Conservation (phyloP, 2,797 vertebrate genomes). For the Rousettus madagascariensis region DNA sequence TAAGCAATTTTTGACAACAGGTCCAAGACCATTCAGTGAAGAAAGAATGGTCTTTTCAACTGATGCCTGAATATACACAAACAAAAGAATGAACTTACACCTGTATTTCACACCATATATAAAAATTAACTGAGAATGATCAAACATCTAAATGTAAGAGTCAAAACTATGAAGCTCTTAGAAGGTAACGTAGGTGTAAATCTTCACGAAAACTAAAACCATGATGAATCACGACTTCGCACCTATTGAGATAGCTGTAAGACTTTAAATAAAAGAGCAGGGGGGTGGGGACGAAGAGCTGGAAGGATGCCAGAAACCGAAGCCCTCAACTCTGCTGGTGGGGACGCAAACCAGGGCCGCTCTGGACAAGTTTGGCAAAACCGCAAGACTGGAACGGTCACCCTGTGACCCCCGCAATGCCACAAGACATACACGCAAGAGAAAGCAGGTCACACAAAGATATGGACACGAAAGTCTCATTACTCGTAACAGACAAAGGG, state of each 20-base stretch:
- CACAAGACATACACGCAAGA: not conserved
- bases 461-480: not conserved
- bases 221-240: not conserved
- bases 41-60: not conserved
- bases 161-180: not conserved
- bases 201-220: constrained; percentile 13
- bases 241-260: not conserved
- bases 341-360: not conserved
- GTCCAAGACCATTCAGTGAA: not conserved
- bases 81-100: not conserved
- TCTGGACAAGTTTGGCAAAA: not conserved
- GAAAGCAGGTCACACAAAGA: not conserved
- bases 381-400: not conserved
- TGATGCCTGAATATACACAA: not conserved
- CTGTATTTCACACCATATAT: not conserved
- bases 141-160: not conserved
- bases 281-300: not conserved
- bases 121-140: not conserved
- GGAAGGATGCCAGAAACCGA: not conserved
- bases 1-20: not conserved
- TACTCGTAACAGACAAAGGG: not conserved
- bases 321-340: not conserved
- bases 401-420: not conserved
- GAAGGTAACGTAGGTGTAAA: not conserved
- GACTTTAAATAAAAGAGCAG: not conserved